Conservation (phyloP, 2,113 vertebrate species). For the Morone saxatilis region DNA sequence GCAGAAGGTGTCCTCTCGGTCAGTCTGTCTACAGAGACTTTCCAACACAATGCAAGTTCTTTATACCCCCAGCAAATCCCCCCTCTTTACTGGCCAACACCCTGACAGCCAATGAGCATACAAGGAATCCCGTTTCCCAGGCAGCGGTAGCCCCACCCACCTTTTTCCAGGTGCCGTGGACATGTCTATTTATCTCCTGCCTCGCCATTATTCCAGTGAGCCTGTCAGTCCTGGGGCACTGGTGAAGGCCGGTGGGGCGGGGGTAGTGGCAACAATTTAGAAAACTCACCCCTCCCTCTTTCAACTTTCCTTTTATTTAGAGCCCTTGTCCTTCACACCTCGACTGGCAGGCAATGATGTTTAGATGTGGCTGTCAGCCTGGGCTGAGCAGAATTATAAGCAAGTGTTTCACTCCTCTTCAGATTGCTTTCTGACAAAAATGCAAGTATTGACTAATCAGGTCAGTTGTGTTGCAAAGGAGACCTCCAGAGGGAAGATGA, state of each 20-base stretch:
- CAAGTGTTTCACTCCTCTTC: conserved; percentile 32
- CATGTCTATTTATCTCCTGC: conserved; percentile 78
- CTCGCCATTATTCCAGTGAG: conserved; percentile 71
- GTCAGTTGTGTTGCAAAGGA: conserved; percentile 36
- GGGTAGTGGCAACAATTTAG: conserved; percentile 59
- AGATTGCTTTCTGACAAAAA: conserved; percentile 38
- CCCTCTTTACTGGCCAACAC: conserved; percentile 60
- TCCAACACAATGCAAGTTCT: conserved; percentile 60
- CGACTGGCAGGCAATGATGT: conserved; percentile 57
- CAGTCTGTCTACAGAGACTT: conserved; percentile 34
- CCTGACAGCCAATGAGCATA: conserved; percentile 77
- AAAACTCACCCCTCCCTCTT: conserved; percentile 51
- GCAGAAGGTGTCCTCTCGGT: conserved; percentile 1
- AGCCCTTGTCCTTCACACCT: conserved; percentile 83
- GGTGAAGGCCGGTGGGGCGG: conserved; percentile 38
- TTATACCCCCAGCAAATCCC: conserved; percentile 76
- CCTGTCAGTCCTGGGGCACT: conserved; percentile 60
- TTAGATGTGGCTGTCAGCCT: conserved; percentile 41
- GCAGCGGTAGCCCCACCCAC: conserved; percentile 69
- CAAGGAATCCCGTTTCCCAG: conserved; percentile 74
- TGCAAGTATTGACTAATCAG: conserved; percentile 22
- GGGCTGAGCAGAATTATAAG: conserved; percentile 9
- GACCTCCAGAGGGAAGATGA: conserved; percentile 17
- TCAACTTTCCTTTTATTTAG: conserved; percentile 74
- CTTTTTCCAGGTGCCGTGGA: conserved; percentile 76